Conservation (phyloP, 2,113 vertebrate genomes). For the Triplophysa dalaica region DNA sequence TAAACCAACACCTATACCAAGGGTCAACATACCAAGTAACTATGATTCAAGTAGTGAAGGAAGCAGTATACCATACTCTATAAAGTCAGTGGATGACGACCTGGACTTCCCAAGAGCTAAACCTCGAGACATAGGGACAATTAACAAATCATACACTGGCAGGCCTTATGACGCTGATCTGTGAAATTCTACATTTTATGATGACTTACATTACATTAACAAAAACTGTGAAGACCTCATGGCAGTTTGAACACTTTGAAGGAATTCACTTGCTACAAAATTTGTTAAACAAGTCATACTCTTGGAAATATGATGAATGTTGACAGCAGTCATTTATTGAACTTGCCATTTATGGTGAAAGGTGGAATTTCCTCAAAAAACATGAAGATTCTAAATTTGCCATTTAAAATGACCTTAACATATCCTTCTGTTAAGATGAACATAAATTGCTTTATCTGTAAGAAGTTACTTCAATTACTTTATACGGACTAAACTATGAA, state of each 20-base stretch:
- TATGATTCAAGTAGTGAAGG: conserved; percentile 56
- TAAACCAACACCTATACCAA: conserved; percentile 44
- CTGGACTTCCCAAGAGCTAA: conserved; percentile 71
- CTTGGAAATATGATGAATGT: not conserved
- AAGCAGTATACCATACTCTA: conserved; percentile 67
- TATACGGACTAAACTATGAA: not conserved
- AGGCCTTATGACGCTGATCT: conserved; percentile 72
- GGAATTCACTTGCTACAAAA: not conserved
- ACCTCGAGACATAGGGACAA: conserved; percentile 52
- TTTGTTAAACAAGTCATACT: not conserved
- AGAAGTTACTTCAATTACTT: too few relatives aligned
- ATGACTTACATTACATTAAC: not conserved
- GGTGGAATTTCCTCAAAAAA: not conserved
- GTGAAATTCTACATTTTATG: conserved; percentile 41
- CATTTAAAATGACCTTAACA: not conserved
- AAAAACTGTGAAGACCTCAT: not conserved
- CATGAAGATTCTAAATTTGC: not conserved
- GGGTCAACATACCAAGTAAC: conserved; percentile 53
- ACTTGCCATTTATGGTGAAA: not conserved
- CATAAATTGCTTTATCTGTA: too few relatives aligned
- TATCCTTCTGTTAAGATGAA: too few relatives aligned
- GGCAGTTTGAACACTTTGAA: not conserved
- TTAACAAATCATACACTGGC: conserved; percentile 53
- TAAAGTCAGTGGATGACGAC: conserved; percentile 66
- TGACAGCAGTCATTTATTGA: not conserved